Base-by-base conservation (phyloP, 2,888 invertebrate species). In the Lithophane ornitopus region DNA sequence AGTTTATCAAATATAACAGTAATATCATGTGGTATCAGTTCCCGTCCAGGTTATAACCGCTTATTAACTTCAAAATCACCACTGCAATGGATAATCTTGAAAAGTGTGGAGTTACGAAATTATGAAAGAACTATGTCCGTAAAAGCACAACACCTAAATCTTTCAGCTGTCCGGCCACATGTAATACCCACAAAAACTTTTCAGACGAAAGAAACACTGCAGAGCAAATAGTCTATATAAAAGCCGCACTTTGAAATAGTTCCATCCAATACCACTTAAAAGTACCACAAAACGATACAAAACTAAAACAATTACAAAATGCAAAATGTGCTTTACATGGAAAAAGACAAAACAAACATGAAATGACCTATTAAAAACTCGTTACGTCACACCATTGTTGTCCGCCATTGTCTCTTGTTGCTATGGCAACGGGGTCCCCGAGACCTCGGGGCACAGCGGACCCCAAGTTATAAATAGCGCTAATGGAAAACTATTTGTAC, bases 401-500 rank as follows among this genome's bases (percentile, higher is more conserved):
- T 72, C 11, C 12, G 26, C 63, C 59, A 73, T 86, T 87, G 87
- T 84, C 61, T 73, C 68, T 7, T 58, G 87, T 89, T 75, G 78
- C 85, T 75, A 86, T 82, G 82, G 77, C 76, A 63, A 87, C 85
- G 52, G 74, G 63, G 66, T 49, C 74, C 61, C 28, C 62, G 49
- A 78, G 75, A 70, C 74, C 77, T 74, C 67, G 52, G 78, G 63
- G 34, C 44, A 61, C 59, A 46, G 56, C 34, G 70, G 82, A 76
- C 75, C 76, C 76, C 78, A 77, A 77, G 83, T 78, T 82, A 81
- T 82, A 84, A 78, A 85, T 74, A 79, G 78, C 74, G 63, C 84
- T 87, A 87, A 86, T 87, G 86, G 85, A 77, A 82, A 87, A 87
- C 87, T 87, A 87, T 87, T 87, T 87, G 80, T 78, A 81, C 87